Base-by-base conservation (phyloP, 2,797 vertebrate genomes). In the Enteromius treurensis region DNA sequence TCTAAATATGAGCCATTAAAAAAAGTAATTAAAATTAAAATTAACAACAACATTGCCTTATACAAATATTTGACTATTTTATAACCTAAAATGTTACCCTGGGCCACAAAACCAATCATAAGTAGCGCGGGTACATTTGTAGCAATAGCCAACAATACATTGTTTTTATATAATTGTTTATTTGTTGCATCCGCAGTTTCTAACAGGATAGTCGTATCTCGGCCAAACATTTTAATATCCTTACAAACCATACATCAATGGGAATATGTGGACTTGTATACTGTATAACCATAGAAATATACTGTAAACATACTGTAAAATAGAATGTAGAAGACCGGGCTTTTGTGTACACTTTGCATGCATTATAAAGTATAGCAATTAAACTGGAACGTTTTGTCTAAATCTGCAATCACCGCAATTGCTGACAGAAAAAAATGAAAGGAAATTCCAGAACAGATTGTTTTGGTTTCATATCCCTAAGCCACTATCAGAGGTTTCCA, bases 401-500 rank as follows among this genome's bases (percentile, higher is more conserved):
- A 71, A 47, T 47, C 69, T 11, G 26, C 3, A 71, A n/a, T 32
- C 32, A 32, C 32, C 26, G 26, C 26, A 26, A 26, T 55, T 23
- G 34, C n/a, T 60, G 21, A 40, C 21, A 40, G 3, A 42, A 74
- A 45, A 40, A 58, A 42, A 58, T 17, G 37, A 62, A 26, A 62
- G 55, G 40, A 77, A 29, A 62, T 60, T 62, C 9, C 34, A 45
- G 32, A 55, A 23, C 51, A 76, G 11, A 40, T 75, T 75, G 51
- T 58, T 76, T 75, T 6, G 0, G 19, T 75, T 40, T 23, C n/a
- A 77, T 64, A 32, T 32, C 29, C 26, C 2, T 26, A 64, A 64
- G 3, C 14, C 14, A 64, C 6, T 14, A 32, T 64, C 60, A 17
- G 14, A 15, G 5, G 11, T 15, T 62, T 62, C 26, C 11, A 7